Conservation (phyloP, 2,888 invertebrate species). For the Melipona bicolor region DNA sequence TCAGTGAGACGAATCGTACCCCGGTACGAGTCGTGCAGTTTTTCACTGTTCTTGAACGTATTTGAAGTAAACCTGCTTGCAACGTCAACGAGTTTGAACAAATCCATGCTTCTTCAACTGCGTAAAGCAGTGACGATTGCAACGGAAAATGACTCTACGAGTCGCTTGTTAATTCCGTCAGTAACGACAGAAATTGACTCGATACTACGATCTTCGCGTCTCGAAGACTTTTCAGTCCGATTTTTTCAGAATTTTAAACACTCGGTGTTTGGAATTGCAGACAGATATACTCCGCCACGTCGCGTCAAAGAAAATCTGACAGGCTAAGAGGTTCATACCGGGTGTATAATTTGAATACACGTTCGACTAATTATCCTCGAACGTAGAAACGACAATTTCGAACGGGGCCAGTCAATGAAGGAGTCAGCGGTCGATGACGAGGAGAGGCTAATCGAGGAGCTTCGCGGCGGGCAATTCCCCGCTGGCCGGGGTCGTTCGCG, state of each 20-base stretch:
- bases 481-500: background rate
- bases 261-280: background rate
- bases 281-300: background rate
- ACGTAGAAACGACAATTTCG: background rate
- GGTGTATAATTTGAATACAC: slow-evolving; percentile 12
- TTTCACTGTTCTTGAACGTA: no score
- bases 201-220: background rate
- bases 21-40: no score
- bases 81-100: no score
- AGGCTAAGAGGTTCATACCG: background rate
- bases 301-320: background rate
- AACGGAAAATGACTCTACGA: background rate
- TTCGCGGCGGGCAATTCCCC: slow-evolving; percentile 13
- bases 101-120: background rate
- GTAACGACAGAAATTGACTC: background rate
- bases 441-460: slow-evolving; percentile 15
- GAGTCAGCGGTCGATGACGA: slow-evolving; percentile 24
- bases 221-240: background rate
- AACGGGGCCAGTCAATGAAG: background rate
- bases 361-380: slow-evolving; percentile 10
- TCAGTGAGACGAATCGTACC: no score
- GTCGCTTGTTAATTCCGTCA: background rate
- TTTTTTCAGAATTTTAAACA: background rate
- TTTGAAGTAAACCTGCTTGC: no score
- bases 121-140: background rate